phyloP scores from a whole-genome alignment of 2,113 vertebrate genomes.

The Scomber colias region DNA sequence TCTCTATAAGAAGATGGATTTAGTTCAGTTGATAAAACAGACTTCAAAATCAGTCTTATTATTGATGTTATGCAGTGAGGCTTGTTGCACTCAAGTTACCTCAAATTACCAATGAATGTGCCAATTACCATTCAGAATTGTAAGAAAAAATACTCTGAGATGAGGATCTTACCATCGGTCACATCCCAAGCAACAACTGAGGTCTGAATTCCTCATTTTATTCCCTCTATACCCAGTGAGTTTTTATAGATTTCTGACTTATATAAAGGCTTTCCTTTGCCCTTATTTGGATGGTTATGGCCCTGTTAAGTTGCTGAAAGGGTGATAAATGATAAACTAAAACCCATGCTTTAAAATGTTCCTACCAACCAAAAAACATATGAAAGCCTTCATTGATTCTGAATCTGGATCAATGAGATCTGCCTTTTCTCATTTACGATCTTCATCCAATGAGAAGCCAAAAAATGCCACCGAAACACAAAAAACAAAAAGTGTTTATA shows the following conservation, averaged over 20 bases:
- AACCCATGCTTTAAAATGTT: not conserved
- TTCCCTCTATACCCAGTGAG: not conserved
- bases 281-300: not conserved
- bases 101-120: too few species aligned
- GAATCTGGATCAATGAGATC: not conserved
- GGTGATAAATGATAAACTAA: too few species aligned
- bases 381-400: not conserved
- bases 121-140: too few species aligned
- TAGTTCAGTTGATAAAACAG: too few species aligned
- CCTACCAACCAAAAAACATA: not conserved
- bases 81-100: too few species aligned
- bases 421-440: conserved; percentile 19
- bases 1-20: too few species aligned
- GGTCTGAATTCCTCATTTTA: not conserved
- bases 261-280: not conserved
- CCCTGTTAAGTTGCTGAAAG: not conserved
- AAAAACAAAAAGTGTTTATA: conserved; percentile 62
- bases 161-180: too few species aligned
- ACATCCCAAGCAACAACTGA: not conserved
- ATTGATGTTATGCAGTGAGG: too few species aligned
- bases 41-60: too few species aligned
- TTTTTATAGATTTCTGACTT: not conserved
- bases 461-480: conserved; percentile 25
- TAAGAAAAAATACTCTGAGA: too few species aligned
- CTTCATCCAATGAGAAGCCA: not conserved